These are phyloP conservation scores for Acanthornis magna DNA, from an alignment of 2,797 vertebrate species.

Conservation along the genomic window DNA sequence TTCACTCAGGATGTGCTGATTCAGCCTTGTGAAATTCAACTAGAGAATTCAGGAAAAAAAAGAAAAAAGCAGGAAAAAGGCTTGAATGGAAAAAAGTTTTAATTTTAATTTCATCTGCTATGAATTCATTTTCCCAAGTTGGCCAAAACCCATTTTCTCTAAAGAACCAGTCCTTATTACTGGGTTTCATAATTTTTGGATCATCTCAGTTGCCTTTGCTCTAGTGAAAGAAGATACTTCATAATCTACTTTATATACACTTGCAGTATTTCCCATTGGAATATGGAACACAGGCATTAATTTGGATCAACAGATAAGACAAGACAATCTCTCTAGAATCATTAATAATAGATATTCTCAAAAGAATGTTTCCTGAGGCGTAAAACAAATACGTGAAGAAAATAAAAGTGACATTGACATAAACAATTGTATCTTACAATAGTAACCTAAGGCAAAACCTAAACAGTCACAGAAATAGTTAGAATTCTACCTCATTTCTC, in stretches of 20 bases:
- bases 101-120: not conserved
- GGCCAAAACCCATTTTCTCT: not conserved
- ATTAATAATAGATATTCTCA: conserved; percentile 4
- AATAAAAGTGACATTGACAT: conserved; percentile 42
- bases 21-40: not conserved
- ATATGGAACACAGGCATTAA: not conserved
- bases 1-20: not conserved
- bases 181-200: not conserved
- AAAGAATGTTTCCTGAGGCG: not conserved
- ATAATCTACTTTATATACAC: not conserved
- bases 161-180: not conserved
- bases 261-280: not conserved
- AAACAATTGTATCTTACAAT: conserved; percentile 6
- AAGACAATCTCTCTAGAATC: not conserved
- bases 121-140: not conserved
- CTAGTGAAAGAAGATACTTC: not conserved
- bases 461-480: not conserved
- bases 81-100: not conserved
- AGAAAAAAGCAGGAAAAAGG: not conserved
- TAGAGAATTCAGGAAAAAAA: not conserved
- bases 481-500: not conserved
- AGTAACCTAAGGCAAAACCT: conserved; percentile 27
- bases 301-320: conserved; percentile 6
- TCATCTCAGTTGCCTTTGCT: not conserved
- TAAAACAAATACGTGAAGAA: conserved; percentile 7